Conservation (phyloP, 2,797 vertebrate species). For the Phrynocephalus guinanensis region DNA sequence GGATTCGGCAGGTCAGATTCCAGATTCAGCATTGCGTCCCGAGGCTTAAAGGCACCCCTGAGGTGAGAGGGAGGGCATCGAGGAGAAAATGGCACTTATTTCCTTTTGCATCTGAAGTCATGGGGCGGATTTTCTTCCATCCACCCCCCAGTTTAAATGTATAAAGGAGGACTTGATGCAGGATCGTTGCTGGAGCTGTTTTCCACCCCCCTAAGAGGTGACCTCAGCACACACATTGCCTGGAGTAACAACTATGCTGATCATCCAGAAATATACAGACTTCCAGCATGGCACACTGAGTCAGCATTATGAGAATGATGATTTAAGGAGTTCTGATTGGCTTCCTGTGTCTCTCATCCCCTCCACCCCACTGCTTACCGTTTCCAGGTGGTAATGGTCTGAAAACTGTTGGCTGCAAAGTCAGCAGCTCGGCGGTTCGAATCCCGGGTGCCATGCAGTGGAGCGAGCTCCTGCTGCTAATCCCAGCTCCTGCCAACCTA, state of each 20-base stretch:
- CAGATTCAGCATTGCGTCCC: background rate
- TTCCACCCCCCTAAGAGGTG: background rate
- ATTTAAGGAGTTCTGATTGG: fast-evolving
- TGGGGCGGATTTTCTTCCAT: background rate
- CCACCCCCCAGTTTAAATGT: background rate
- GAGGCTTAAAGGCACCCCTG: background rate
- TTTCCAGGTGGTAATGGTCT: background rate
- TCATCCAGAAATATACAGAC: background rate
- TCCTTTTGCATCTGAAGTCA: background rate
- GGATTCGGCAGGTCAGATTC: background rate
- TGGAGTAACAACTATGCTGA: background rate
- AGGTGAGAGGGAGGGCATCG: background rate
- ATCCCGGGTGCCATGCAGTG: no score
- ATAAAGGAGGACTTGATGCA: no score
- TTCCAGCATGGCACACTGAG: background rate
- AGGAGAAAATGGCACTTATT: background rate
- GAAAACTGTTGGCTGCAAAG: no score
- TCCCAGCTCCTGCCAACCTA: no score
- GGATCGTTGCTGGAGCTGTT: background rate
- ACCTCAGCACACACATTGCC: background rate
- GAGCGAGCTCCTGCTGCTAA: no score
- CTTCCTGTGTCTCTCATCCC: no score
- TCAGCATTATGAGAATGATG: background rate
- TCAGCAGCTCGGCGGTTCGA: no score
- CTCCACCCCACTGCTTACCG: background rate